Percentiles rank a stretch among this genome's conserved stretches.
phyloP scores from a whole-genome alignment of 2,888 invertebrate genomes.

The Osmoderma eremita region DNA sequence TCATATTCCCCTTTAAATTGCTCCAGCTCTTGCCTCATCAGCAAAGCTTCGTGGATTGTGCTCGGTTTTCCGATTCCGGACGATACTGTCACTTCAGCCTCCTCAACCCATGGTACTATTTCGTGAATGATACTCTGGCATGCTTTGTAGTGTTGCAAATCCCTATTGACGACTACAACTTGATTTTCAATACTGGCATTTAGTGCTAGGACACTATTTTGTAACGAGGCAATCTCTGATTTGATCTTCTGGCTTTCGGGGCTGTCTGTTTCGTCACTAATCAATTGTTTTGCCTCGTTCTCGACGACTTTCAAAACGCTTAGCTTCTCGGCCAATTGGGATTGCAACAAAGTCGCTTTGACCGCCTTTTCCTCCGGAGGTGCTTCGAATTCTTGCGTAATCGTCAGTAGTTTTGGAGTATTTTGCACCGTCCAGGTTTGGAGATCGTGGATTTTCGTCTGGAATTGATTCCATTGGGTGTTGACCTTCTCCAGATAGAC shows the following conservation, averaged over 20 bases:
- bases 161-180: slow-evolving; percentile 78
- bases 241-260: slow-evolving; percentile 80
- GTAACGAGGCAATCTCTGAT: slow-evolving; percentile 78
- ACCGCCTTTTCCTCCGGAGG: slow-evolving; percentile 85
- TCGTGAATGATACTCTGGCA: slow-evolving; percentile 83
- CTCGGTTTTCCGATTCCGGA: slow-evolving; percentile 78
- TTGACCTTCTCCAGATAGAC: slow-evolving; percentile 83
- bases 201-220: slow-evolving; percentile 79
- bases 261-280: slow-evolving; percentile 72
- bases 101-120: slow-evolving; percentile 89
- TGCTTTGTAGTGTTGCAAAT: slow-evolving; percentile 85
- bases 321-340: slow-evolving; percentile 80
- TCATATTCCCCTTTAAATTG: slow-evolving; percentile 82
- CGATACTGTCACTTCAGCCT: slow-evolving; percentile 84
- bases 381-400: slow-evolving; percentile 79
- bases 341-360: slow-evolving; percentile 79
- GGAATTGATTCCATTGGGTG: slow-evolving; percentile 82
- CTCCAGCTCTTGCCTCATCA: slow-evolving; percentile 77
- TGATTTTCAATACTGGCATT: slow-evolving; percentile 81
- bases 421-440: slow-evolving; percentile 83
- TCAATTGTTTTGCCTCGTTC: slow-evolving; percentile 79
- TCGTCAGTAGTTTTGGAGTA: slow-evolving; percentile 79
- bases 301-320: slow-evolving; percentile 74
- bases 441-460: slow-evolving; percentile 78
- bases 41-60: slow-evolving; percentile 82